Conservation (phyloP, 2,113 vertebrate genomes). For the Stegostoma tigrinum region DNA sequence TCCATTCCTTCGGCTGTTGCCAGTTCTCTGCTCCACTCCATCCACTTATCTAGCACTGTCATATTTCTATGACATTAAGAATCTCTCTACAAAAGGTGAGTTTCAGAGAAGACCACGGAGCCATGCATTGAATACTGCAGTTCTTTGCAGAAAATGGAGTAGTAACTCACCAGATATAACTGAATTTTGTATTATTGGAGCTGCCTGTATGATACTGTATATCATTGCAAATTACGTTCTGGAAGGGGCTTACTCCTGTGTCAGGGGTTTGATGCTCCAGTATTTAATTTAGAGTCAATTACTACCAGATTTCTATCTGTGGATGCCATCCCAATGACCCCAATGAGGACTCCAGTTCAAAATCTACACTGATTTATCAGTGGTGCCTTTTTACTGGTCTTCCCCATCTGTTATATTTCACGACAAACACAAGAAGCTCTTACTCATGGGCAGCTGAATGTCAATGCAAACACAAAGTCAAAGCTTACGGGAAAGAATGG, state of each 20-base stretch:
- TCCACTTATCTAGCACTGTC: not conserved
- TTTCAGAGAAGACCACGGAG: not conserved
- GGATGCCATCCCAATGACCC: not conserved
- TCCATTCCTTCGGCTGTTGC: not conserved
- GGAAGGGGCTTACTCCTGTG: too few relatives aligned
- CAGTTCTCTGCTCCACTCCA: not conserved
- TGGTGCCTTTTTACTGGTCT: too few relatives aligned
- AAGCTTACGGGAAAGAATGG: not conserved
- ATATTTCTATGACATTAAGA: not conserved
- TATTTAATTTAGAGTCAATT: too few relatives aligned
- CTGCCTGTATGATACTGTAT: not conserved
- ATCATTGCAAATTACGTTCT: not conserved
- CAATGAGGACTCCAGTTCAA: not conserved
- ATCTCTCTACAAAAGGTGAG: not conserved
- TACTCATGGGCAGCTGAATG: not conserved
- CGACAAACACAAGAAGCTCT: not conserved
- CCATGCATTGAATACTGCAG: too few relatives aligned
- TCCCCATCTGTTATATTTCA: too few relatives aligned
- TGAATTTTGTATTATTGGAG: not conserved
- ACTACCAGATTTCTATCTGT: too few relatives aligned
- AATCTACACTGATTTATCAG: not conserved
- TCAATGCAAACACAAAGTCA: not conserved
- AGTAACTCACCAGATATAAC: not conserved
- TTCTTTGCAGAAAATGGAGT: not conserved
- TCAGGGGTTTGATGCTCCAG: not conserved